Evolutionary conservation across 2,888 invertebrate species (phyloP), one percentile per base, ranked within the genome.

Genomic region (Meteorus cinctellus): DNA sequence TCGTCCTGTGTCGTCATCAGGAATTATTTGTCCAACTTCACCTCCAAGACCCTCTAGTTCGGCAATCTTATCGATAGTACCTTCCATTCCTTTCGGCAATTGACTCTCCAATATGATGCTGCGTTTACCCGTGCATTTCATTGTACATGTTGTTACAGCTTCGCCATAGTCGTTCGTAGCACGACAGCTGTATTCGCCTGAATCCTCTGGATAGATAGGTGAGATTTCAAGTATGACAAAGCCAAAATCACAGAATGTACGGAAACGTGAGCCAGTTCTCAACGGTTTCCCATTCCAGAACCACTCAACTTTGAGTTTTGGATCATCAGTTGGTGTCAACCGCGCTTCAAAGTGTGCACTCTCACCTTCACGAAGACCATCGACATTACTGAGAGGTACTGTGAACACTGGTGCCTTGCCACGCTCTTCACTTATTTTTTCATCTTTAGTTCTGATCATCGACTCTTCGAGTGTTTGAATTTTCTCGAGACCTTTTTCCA

Each of bases 181-280:
- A 86, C 97, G 93, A 90, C 97, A 97, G 68, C 95, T 94, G 86
- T 96, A 96, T 91, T 96, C 96, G 24, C 98, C 98, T 34, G 97
- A 96, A 89, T 99, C 98, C 91, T 98, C 97, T 1, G 97, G 97
- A 88, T 98, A 98, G 14, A 98, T 97, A 0, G 98, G 98, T 10
- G 97, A 96, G 84, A 99, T 98, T 92, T 99, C 98, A 81, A 99
- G 92, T 82, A 98, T 97, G 36, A 98, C 98, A 88, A 98, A 98
- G 76, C 99, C 98, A 90, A 99, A 98, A 91, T 99, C 98, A 87
- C 97, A 96, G 94, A 98, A 97, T 41, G 98, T 98, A 81, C 98
- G 95, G 92, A 98, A 97, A 82, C 98, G 93, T 12, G 97, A 96
- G 76, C 98, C 97, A 65, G 96, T 95, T 90, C 94, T 94, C 75